phyloP scores from a whole-genome alignment of 2,797 vertebrate genomes.

The Gambelia wislizenii region DNA sequence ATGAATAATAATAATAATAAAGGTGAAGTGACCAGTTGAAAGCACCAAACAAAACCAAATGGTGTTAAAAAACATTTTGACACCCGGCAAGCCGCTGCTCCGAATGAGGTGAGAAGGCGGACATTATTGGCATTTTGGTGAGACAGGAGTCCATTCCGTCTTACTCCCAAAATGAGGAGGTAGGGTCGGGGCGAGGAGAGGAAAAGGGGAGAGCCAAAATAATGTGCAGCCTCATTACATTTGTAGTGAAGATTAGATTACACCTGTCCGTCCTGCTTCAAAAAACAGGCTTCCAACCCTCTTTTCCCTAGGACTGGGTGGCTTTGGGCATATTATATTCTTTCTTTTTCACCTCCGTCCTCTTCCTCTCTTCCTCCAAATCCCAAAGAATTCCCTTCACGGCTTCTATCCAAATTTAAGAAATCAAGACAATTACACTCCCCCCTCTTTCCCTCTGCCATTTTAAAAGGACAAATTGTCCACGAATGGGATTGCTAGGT shows the following conservation, averaged over 20 bases:
- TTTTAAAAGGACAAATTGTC: slow-evolving; percentile 9
- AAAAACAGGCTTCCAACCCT: slow-evolving; percentile 46
- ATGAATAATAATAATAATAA: slow-evolving; percentile 34
- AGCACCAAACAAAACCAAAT: slow-evolving; percentile 83
- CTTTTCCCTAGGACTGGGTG: neutral
- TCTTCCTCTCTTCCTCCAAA: slow-evolving; percentile 53
- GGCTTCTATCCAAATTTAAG: slow-evolving; percentile 34
- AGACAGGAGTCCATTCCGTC: slow-evolving; percentile 85
- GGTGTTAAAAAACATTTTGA: slow-evolving; percentile 82
- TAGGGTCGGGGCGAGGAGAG: slow-evolving; percentile 65
- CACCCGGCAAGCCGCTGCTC: slow-evolving; percentile 87
- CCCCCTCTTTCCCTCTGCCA: neutral
- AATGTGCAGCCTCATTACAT: slow-evolving; percentile 91
- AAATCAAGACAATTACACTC: neutral
- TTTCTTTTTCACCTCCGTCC: slow-evolving; percentile 51
- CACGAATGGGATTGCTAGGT: slow-evolving; percentile 49
- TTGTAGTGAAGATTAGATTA: slow-evolving; percentile 95
- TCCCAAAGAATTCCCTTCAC: slow-evolving; percentile 48
- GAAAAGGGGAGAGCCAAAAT: slow-evolving; percentile 82
- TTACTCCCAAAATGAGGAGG: slow-evolving; percentile 92
- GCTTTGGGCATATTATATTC: slow-evolving; percentile 35
- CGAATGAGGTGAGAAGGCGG: slow-evolving; percentile 88
- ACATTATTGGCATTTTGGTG: slow-evolving; percentile 95
- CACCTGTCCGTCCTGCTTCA: slow-evolving; percentile 87
- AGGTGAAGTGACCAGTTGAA: slow-evolving; percentile 88